Evolutionary conservation across 2,797 vertebrate species (phyloP), one percentile per base, ranked within the genome.

Genomic region (Crocodylus rhombifer): DNA sequence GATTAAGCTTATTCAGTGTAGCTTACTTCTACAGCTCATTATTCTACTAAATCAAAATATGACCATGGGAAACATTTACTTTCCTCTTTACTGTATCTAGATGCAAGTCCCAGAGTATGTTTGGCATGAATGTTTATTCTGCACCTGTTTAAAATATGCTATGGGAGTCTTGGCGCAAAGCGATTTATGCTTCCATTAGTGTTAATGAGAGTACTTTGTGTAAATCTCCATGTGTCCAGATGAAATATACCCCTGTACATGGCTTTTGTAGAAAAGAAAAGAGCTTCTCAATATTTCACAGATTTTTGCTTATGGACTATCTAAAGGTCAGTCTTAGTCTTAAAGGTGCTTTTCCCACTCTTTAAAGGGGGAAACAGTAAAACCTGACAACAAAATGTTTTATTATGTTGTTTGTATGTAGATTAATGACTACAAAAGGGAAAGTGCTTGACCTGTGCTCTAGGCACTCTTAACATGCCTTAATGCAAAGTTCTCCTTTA

Each of bases 41-140:
- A 74, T 91, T 26, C 80, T 82, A 7, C 21, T 86, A 81, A 88
- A 90, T 90, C 26, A 90, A 90, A 89, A 60, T 36, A 36, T 11
- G 18, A 9, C 15, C 14, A 28, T 57, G 25, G 67, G 80, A 96
- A 93, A 88, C 1, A 80, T 84, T 83, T 92, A 16, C 28, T 90
- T 77, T 28, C 3, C 12, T 62, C 17, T 82, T 88, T 82, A 77
- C n/a, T 81, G 62, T 84, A 88, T 86, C 16, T 86, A 76, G 69
- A 85, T 87, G 55, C 11, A 77, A 80, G 63, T 92, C 57, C 74
- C 14, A 82, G 83, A 57, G 30, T 90, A 64, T 85, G 42, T 94
- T 93, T 96, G 82, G 94, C 84, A 86, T 16, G 18, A 33, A 30
- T 91, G 80, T 85, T 93, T 92, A 82, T 91, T 84, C 25, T 80